These are phyloP conservation scores for Paratrypauchen microcephalus DNA, from an alignment of 2,797 vertebrate genomes.

Conservation along the genomic window DNA sequence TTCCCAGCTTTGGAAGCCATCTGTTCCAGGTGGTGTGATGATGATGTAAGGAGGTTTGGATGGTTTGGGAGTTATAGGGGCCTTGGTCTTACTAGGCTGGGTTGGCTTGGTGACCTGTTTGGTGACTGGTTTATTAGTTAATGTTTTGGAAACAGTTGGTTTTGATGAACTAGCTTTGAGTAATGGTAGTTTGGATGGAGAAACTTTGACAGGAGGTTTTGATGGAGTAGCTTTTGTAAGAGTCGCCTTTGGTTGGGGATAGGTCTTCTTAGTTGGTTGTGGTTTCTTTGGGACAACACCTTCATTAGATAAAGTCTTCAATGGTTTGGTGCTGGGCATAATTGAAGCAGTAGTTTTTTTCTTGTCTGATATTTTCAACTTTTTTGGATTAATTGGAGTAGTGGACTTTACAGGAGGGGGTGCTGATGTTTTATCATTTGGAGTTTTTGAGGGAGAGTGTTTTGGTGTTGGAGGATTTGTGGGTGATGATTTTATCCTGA, in stretches of 20 bases:
- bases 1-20: slow-evolving; percentile 83
- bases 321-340: slow-evolving; percentile 61
- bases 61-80: slow-evolving; percentile 50
- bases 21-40: slow-evolving; percentile 79
- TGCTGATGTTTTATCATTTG: slow-evolving; percentile 51
- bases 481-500: slow-evolving; percentile 56
- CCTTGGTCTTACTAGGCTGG: slow-evolving; percentile 58
- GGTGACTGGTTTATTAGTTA: slow-evolving; percentile 43
- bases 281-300: slow-evolving; percentile 58
- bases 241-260: slow-evolving; percentile 55
- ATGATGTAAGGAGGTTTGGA: slow-evolving; percentile 60
- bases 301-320: slow-evolving; percentile 58
- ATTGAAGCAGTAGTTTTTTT: slow-evolving; percentile 65
- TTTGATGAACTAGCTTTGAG: slow-evolving; percentile 61
- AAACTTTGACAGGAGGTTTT: slow-evolving; percentile 55
- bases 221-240: slow-evolving; percentile 60
- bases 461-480: slow-evolving; percentile 50
- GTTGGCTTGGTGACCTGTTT: slow-evolving; percentile 60
- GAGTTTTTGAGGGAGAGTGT: slow-evolving; percentile 27
- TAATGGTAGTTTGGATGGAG: slow-evolving; percentile 48
- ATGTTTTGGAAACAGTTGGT: slow-evolving; percentile 49
- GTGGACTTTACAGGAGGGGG: slow-evolving; percentile 53
- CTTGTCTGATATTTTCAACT: slow-evolving; percentile 42
- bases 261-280: slow-evolving; percentile 62
- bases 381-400: slow-evolving; percentile 47